Percentiles rank a stretch among this genome's conserved stretches.
These are phyloP conservation scores for Crotalus helleri DNA, from an alignment of 2,113 vertebrate genomes.

Conservation along the genomic window DNA sequence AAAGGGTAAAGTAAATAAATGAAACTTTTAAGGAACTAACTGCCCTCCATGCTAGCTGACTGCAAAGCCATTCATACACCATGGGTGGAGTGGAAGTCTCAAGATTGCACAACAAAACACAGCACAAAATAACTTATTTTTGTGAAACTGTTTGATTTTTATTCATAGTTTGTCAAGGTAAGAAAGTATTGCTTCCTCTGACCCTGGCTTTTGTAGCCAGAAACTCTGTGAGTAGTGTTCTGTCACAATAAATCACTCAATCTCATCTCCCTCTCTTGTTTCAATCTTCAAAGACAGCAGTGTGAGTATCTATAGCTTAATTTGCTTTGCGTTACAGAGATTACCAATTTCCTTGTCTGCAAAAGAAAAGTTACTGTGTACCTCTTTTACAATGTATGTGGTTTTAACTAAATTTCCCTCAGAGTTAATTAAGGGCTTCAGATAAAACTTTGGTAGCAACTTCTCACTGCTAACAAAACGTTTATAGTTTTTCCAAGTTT, in stretches of 20 bases:
- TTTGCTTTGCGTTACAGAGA: neutral
- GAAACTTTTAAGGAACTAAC: neutral
- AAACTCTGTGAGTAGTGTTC: neutral
- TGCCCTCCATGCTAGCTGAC: neutral
- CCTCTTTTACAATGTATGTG: neutral
- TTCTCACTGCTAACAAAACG: neutral
- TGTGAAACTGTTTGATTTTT: neutral
- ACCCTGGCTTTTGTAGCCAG: neutral
- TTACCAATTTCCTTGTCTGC: neutral
- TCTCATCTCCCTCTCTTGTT: neutral
- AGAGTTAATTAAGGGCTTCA: neutral
- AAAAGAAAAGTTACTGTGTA: neutral
- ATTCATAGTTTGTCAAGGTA: neutral
- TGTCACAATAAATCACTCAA: neutral
- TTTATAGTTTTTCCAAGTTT: neutral
- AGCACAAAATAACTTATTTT: neutral
- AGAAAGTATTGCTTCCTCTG: neutral
- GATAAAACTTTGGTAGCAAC: neutral
- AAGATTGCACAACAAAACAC: neutral
- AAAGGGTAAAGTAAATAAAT: neutral
- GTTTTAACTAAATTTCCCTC: neutral
- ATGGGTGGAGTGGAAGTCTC: neutral
- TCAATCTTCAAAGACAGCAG: neutral
- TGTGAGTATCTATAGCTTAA: neutral
- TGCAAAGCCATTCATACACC: neutral